Conservation (phyloP, 2,113 vertebrate genomes). For the Oreochromis aureus region DNA sequence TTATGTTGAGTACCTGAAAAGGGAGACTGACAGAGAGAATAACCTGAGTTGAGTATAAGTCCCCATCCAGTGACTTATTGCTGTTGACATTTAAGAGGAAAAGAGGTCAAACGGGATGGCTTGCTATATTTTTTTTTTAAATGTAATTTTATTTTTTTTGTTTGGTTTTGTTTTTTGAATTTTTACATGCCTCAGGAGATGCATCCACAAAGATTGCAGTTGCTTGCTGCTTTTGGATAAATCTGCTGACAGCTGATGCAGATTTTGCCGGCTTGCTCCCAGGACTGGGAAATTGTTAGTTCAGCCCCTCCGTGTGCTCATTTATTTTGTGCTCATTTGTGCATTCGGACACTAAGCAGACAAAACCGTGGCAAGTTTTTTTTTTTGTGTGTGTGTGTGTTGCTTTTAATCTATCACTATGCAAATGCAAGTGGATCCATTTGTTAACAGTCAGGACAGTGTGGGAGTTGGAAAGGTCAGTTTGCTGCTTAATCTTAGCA, state of each 20-base stretch:
- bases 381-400: background rate
- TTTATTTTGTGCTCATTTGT: background rate
- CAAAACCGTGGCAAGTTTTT: background rate
- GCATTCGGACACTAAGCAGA: background rate
- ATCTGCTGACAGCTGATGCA: background rate
- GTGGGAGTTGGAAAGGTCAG: conserved; percentile 31
- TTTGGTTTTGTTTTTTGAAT: conserved; percentile 2
- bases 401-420: background rate
- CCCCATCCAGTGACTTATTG: background rate
- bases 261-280: background rate
- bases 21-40: background rate
- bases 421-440: background rate
- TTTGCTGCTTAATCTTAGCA: conserved; percentile 28
- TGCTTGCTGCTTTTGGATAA: background rate
- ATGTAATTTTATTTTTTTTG: background rate
- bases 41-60: background rate
- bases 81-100: conserved; percentile 20
- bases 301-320: background rate
- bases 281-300: background rate
- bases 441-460: background rate
- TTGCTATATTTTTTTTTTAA: background rate
- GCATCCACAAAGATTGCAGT: background rate
- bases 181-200: conserved; percentile 1
- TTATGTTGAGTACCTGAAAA: background rate
- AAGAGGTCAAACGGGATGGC: background rate